These are phyloP conservation scores for Corythucha ciliata DNA, from an alignment of 2,888 invertebrate species.

Conservation along the genomic window DNA sequence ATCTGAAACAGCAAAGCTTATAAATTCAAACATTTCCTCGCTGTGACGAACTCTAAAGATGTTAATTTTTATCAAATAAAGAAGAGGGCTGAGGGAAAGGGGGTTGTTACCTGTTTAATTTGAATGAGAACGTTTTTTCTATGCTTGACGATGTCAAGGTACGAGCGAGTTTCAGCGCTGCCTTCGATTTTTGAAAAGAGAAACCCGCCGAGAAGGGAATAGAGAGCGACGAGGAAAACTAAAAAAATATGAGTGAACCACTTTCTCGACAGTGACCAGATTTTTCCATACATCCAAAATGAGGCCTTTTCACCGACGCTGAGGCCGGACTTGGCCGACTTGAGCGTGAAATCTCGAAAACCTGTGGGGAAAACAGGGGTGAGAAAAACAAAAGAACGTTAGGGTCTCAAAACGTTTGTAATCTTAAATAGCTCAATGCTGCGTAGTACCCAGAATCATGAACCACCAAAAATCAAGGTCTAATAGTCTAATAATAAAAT, in stretches of 20 bases:
- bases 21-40: too few relatives aligned
- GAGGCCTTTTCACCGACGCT: conserved; percentile 76
- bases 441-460: too few relatives aligned
- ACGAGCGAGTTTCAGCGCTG: conserved; percentile 41
- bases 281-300: conserved; percentile 68
- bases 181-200: conserved; percentile 70
- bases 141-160: conserved; percentile 28
- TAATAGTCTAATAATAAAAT: too few relatives aligned
- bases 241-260: conserved; percentile 88
- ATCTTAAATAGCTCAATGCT: too few relatives aligned
- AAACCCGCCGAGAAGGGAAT: conserved; percentile 71
- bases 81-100: too few relatives aligned
- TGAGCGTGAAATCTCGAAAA: conserved; percentile 64
- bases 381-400: background rate
- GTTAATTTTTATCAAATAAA: too few relatives aligned
- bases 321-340: conserved; percentile 63
- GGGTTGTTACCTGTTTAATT: conserved; percentile 24
- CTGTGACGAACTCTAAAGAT: too few relatives aligned
- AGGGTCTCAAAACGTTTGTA: too few relatives aligned
- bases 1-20: conserved; percentile 41
- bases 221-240: conserved; percentile 62
- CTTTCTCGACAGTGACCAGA: conserved; percentile 63
- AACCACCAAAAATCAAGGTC: too few relatives aligned
- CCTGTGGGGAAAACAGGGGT: conserved; percentile 37
- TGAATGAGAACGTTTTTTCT: conserved; percentile 19